Evolutionary conservation across 2,797 vertebrate species (phyloP), one percentile per base, ranked within the genome.

Genomic region (Orientallactaga sibirica): DNA sequence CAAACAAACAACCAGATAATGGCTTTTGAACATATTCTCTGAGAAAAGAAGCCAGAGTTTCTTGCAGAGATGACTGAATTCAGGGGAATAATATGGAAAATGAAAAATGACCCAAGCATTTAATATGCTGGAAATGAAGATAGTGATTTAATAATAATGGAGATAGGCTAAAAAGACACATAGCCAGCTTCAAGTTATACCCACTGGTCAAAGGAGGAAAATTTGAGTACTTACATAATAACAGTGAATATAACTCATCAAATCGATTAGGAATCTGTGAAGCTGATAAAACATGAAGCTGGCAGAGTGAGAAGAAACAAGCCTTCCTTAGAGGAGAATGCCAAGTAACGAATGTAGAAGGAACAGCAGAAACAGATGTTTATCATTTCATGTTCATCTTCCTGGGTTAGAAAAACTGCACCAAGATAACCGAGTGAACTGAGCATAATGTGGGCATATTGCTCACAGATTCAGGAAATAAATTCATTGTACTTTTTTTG

Each of bases 371-470:
- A 80, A 71, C 75, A 64, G 41, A 94, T 43, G 73, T 52, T 62
- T 83, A 81, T 41, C 75, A 62, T 81, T 88, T 92, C 27, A 7
- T 85, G 58, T 61, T 67, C 85, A 75, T 85, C 12, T 81, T 74
- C 9, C 7, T 64, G 25, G 15, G 9, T 68, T 67, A 41, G 33
- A 78, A 86, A 90, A 88, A 64, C 4, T 64, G 2, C 5, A 82
- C 29, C 15, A 52, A 62, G 1, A 66, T 66, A 79, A 14, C 52
- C 24, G 64, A 27, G 19, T 80, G 37, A 79, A 76, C 22, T 78
- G 8, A 12, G 7, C 27, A 82, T 67, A 20, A 67, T 64, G 15
- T 58, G 94, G 48, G 41, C 8, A 87, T 91, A 83, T 89, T 93
- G 58, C 4, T 64, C 29, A 71, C 48, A 78, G 27, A 37, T 77